Evolutionary conservation across 2,113 vertebrate genomes (phyloP).

Genomic region (Malurus alboscapulatus): DNA sequence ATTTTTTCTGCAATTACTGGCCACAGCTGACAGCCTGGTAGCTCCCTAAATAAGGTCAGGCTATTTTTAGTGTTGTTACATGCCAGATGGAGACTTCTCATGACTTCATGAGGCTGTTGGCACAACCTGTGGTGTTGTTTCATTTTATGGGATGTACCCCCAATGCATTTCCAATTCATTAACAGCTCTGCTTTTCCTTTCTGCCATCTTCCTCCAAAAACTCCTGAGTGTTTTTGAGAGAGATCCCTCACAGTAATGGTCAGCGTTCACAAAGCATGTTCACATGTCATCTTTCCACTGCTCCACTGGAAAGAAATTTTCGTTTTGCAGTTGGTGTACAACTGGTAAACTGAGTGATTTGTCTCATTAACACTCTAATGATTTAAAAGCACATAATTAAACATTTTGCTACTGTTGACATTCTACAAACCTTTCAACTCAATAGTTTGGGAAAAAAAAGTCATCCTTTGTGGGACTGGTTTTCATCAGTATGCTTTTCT

Average conservation of each 20-base stretch:
- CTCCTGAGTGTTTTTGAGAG: background rate
- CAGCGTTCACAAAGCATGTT: background rate
- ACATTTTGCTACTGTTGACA: background rate
- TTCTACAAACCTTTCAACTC: background rate
- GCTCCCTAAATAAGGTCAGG: background rate
- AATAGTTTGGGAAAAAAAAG: background rate
- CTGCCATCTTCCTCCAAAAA: background rate
- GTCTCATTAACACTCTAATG: background rate
- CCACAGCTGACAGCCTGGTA: background rate
- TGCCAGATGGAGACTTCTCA: background rate
- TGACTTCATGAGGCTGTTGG: background rate
- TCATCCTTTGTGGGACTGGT: background rate
- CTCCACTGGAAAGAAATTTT: background rate
- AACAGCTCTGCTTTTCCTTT: background rate
- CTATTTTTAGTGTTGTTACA: background rate
- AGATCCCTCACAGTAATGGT: background rate
- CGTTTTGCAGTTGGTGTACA: background rate
- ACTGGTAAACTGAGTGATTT: background rate
- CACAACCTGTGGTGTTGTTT: background rate
- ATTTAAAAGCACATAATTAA: background rate
- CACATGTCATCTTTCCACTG: background rate
- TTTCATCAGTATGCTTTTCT: background rate
- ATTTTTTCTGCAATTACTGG: background rate
- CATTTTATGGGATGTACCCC: rapidly evolving
- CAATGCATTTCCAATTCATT: background rate